Conservation (phyloP, 2,113 vertebrate species). For the Nerophis lumbriciformis region DNA sequence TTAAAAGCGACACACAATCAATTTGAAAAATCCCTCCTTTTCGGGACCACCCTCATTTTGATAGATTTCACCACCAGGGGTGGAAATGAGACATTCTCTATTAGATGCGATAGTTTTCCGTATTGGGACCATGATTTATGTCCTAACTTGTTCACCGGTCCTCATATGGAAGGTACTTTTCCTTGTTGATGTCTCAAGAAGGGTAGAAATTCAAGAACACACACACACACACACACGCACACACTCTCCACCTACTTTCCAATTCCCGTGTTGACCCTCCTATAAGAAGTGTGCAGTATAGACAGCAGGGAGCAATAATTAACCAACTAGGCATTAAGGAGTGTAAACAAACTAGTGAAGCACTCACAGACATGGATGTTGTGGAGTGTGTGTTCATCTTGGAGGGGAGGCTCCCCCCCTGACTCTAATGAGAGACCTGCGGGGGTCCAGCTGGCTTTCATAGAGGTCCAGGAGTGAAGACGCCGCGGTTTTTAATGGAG, state of each 20-base stretch:
- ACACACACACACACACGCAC: not conserved
- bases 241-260: not conserved
- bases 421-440: conserved; percentile 23
- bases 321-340: conserved; percentile 40
- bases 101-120: too few relatives aligned
- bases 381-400: conserved; percentile 40
- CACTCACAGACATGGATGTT: not conserved
- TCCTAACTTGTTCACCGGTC: too few relatives aligned
- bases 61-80: too few relatives aligned
- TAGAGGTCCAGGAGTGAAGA: not conserved
- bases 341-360: conserved; percentile 30
- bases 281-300: too few relatives aligned
- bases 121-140: too few relatives aligned
- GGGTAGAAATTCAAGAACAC: too few relatives aligned
- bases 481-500: not conserved
- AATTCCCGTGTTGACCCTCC: conserved; percentile 17
- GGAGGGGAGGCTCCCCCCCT: conserved; percentile 30
- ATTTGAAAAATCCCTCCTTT: too few relatives aligned
- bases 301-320: conserved; percentile 31
- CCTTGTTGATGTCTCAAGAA: too few relatives aligned
- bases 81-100: too few relatives aligned
- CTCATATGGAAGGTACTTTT: too few relatives aligned
- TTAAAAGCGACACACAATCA: too few relatives aligned
- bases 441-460: conserved; percentile 27
- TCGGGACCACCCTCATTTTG: too few relatives aligned